Base-by-base conservation (phyloP, 2,888 invertebrate genomes). In the Spicauda simplicius region DNA sequence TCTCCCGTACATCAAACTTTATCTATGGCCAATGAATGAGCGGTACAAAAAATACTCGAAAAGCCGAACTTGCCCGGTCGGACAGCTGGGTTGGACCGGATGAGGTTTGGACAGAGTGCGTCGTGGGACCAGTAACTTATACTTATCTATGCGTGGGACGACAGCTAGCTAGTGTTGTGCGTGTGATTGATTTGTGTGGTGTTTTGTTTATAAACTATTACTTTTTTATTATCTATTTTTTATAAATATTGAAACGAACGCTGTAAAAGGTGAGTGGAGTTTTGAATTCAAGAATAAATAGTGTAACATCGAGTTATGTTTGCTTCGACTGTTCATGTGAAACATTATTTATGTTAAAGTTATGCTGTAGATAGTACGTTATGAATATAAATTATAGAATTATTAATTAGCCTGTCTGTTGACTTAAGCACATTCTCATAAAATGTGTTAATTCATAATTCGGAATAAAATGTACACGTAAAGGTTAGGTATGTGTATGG, bases 101-200 rank as follows among this genome's bases (percentile, higher is more conserved):
- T 37, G 37, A 37, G 12, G 37, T 12, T 37, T 12, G 37, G 45
- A 45, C 45, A n/a, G 45, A 45, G 45, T 45, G 45, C 45, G 45
- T 45, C 45, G 45, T 37, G 45, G n/a, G n/a, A n/a, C n/a, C n/a
- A n/a, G n/a, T n/a, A n/a, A n/a, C n/a, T n/a, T n/a, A n/a, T n/a
- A n/a, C n/a, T n/a, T n/a, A n/a, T n/a, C n/a, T n/a, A n/a, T n/a
- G n/a, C n/a, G n/a, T n/a, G n/a, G 45, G 6, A 45, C 45, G 45
- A 45, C 45, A 45, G 45, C 19, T 52, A 37, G 55, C 30, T 64
- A 48, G 70, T 67, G 66, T 66, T 69, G 70, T 68, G 64, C 62
- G 48, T 61, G 66, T 67, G 70, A 63, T 60, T 62, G 55, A 63
- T 66, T 69, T 64, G 64, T 66, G 59, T 68, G 50, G 58, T 66